Percentiles rank a stretch among this genome's conserved stretches.
Conservation (phyloP, 2,888 invertebrate species). For the Cecidostiba fungosa region DNA sequence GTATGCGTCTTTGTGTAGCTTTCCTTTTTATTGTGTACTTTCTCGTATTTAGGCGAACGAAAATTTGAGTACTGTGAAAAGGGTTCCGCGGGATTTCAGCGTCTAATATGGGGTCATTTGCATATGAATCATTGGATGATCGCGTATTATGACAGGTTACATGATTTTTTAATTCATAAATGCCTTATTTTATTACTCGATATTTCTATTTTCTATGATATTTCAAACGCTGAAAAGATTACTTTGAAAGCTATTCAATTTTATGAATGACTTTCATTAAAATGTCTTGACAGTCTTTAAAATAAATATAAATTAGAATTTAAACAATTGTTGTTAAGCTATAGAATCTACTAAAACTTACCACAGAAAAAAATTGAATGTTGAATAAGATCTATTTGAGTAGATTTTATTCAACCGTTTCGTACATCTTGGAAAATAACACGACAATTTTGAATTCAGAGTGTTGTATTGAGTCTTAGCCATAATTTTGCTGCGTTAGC, state of each 20-base stretch:
- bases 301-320: background rate
- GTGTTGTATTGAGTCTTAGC: conserved; percentile 1
- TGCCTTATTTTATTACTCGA: background rate
- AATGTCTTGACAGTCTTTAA: background rate
- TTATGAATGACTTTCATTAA: background rate
- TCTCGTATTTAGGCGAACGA: background rate
- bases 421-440: background rate
- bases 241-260: background rate
- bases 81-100: conserved; percentile 8
- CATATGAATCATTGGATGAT: conserved; percentile 38
- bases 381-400: conserved; percentile 36
- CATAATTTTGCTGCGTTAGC: conserved; percentile 7
- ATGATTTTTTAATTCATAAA: background rate
- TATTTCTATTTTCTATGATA: background rate
- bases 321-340: background rate
- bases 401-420: conserved; percentile 41
- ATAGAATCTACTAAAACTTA: background rate
- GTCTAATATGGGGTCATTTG: too few relatives aligned
- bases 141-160: background rate
- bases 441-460: background rate
- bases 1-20: conserved; percentile 19
- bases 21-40: conserved; percentile 10
- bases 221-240: background rate
- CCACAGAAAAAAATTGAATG: background rate
- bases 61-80: conserved; percentile 33